These are phyloP conservation scores for Silurus lanzhouensis DNA, from an alignment of 2,797 vertebrate species.

Conservation along the genomic window DNA sequence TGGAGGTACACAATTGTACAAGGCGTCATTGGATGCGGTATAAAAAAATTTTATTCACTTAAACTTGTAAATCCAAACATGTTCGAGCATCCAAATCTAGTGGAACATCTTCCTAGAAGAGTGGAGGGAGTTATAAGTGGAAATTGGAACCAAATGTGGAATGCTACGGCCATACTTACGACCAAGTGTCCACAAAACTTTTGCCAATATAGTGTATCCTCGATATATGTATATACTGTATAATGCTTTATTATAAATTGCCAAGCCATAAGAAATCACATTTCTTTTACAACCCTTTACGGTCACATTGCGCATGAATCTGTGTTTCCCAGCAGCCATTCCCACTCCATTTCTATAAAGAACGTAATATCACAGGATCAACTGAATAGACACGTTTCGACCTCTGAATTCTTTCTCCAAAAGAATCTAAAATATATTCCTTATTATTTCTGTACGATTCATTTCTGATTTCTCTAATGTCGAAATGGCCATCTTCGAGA, in stretches of 20 bases:
- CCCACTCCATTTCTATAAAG: neutral
- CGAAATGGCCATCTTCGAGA: slow-evolving; percentile 6
- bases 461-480: slow-evolving; percentile 2
- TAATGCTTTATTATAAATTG: neutral
- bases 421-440: neutral
- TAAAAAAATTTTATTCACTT: too few species aligned
- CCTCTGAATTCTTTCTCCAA: neutral
- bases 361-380: neutral
- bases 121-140: too few species aligned
- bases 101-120: too few species aligned
- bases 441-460: neutral
- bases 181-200: too few species aligned
- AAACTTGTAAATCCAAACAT: too few species aligned
- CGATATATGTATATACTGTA: neutral
- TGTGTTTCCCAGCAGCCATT: neutral
- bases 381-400: neutral
- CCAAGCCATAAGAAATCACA: neutral
- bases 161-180: too few species aligned
- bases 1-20: too few species aligned
- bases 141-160: too few species aligned
- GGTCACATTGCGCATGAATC: neutral
- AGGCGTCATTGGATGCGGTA: too few species aligned
- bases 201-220: too few species aligned
- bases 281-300: neutral
- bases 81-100: too few species aligned